Conservation (phyloP, 2,113 vertebrate genomes). For the Melanotaenia duboulayi region DNA sequence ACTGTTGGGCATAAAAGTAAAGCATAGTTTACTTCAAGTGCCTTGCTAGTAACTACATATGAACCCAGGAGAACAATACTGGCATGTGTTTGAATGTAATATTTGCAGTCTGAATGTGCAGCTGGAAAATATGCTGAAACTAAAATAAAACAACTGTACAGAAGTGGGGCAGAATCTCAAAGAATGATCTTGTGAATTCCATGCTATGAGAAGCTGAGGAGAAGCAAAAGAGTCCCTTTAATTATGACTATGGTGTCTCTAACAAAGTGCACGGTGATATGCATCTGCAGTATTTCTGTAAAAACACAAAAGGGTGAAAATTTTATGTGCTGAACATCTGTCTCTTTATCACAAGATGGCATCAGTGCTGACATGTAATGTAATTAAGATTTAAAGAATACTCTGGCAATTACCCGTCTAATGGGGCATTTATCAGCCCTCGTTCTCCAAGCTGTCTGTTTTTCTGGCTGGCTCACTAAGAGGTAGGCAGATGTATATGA, state of each 20-base stretch:
- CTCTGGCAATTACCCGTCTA: conserved; percentile 82
- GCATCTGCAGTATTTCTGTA: conserved; percentile 28
- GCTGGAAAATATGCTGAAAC: not conserved
- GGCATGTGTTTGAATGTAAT: not conserved
- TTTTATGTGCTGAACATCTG: conserved; percentile 72
- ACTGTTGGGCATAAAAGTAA: not conserved
- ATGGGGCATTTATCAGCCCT: conserved; percentile 79
- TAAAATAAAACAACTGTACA: not conserved
- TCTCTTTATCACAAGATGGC: conserved; percentile 76
- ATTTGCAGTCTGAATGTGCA: not conserved
- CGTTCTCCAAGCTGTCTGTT: conserved; percentile 75
- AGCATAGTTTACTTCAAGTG: not conserved
- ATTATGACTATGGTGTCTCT: not conserved
- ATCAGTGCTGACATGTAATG: conserved; percentile 79
- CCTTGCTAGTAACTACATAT: not conserved
- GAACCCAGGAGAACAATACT: not conserved
- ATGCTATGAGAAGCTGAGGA: not conserved
- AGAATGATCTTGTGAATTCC: not conserved
- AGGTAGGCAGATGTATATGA: conserved; percentile 61
- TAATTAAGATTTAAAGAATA: conserved; percentile 85
- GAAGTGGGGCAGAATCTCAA: not conserved
- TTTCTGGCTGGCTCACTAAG: conserved; percentile 63
- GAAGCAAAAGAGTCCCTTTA: not conserved
- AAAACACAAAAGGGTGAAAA: conserved; percentile 38
- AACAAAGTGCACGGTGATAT: not conserved